These are phyloP conservation scores for Enteromius thamalakanensis DNA, from an alignment of 2,797 vertebrate genomes.

Conservation along the genomic window DNA sequence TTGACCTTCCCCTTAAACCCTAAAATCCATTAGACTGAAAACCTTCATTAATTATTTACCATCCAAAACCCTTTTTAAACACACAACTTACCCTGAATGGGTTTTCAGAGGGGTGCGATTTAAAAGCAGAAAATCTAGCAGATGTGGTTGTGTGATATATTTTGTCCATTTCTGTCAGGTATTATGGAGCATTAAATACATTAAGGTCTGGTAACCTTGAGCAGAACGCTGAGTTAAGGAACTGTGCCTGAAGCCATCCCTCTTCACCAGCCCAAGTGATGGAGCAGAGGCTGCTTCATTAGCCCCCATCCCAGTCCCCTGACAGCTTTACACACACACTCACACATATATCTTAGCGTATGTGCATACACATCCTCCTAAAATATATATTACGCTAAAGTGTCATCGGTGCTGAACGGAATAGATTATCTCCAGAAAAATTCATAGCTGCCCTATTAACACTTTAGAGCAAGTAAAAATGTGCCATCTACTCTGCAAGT, in stretches of 20 bases:
- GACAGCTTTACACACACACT: constrained; percentile 37
- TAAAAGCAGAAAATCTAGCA: constrained; percentile 24
- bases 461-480: constrained; percentile 1
- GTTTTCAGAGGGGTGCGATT: constrained; percentile 17
- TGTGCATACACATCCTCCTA: neutral
- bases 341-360: constrained; percentile 11
- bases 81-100: neutral
- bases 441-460: neutral
- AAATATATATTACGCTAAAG: constrained; percentile 17
- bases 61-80: neutral
- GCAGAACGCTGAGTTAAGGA: constrained; percentile 48
- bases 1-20: constrained; percentile 19
- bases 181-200: constrained; percentile 45
- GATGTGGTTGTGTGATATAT: constrained; percentile 34
- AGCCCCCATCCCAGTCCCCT: constrained; percentile 41
- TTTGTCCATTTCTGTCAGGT: constrained; percentile 41
- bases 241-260: constrained; percentile 50
- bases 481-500: neutral
- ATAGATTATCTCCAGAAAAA: constrained; percentile 9
- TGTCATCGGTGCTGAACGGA: neutral
- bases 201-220: constrained; percentile 55
- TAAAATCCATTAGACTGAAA: constrained; percentile 16
- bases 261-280: constrained; percentile 42
- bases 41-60: constrained; percentile 20
- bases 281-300: constrained; percentile 55